Evolutionary conservation across 2,888 invertebrate genomes (phyloP), one percentile per base, ranked within the genome.

Genomic region (Lepidocyrtinus sp.): DNA sequence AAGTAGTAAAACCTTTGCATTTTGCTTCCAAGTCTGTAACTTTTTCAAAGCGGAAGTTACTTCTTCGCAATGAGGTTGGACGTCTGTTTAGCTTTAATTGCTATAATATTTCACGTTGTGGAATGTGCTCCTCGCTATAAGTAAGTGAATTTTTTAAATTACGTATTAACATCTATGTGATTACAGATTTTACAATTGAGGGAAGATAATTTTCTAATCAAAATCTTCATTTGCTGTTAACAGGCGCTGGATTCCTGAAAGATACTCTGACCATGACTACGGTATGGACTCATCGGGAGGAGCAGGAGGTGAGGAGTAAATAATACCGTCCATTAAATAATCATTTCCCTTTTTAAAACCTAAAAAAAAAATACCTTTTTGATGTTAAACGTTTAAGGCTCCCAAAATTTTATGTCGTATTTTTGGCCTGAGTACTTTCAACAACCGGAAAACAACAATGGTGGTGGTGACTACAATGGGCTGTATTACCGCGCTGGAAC

Each of bases 231-330:
- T 7, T 12, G 7, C 12, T 45, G 12, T 45, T 26, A 64, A 3
- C 21, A 77, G 72, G 22, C 77, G 77, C 0, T 77, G 72, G 77
- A 77, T 77, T 61, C 77, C 77, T 0, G 59, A 70, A 0, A n/a
- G 67, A n/a, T 25, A 50, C 12, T 71, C 72, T 0, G 62, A 77
- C 22, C 25, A 67, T 5, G 77, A 77, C 45, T 72, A 67, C 36
- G 77, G 77, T 2, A 21, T 22, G 21, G 71, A 77, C 9, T 19
- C 21, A n/a, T 25, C 36, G 25, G 25, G 19, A 22, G 2, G n/a
- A 1, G 3, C 1, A n/a, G 17, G 26, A 1, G 19, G 26, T 7
- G n/a, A 21, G 26, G 7, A n/a, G 15, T 2, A 63, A 26, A 26
- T 26, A 24, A 24, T 63, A 36, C 5, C 12, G 36, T 7, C 5